Conservation (phyloP, 2,797 vertebrate species). For the Pseudochirops cupreus region DNA sequence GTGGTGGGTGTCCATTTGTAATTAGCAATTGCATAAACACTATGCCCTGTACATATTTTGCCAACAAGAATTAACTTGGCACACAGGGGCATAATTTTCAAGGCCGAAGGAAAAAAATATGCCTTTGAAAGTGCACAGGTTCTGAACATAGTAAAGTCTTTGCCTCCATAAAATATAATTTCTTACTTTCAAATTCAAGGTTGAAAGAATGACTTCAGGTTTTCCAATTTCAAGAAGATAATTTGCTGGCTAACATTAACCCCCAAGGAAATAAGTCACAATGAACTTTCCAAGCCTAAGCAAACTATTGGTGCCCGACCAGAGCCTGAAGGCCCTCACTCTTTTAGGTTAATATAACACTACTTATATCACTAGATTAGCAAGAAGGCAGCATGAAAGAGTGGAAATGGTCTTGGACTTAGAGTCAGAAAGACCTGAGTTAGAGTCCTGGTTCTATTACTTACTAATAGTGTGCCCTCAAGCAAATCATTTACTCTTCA, state of each 20-base stretch:
- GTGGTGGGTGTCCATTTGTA: constrained; percentile 76
- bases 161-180: constrained; percentile 35
- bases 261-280: constrained; percentile 38
- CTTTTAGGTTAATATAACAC: constrained; percentile 26
- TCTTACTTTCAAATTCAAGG: constrained; percentile 56
- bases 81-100: constrained; percentile 69
- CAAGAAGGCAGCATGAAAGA: not conserved
- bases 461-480: not conserved
- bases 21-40: constrained; percentile 79
- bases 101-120: constrained; percentile 65
- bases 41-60: constrained; percentile 75
- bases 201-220: constrained; percentile 1
- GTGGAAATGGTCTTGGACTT: not conserved
- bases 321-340: constrained; percentile 37
- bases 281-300: constrained; percentile 23
- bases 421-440: not conserved
- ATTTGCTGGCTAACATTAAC: constrained; percentile 50
- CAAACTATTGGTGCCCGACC: constrained; percentile 15
- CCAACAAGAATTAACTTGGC: constrained; percentile 78
- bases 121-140: constrained; percentile 63
- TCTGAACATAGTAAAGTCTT: constrained; percentile 52
- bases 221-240: constrained; percentile 50
- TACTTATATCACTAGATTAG: constrained; percentile 17
- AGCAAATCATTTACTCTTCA: not conserved
- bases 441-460: not conserved